These are phyloP conservation scores for Alosa sapidissima DNA, from an alignment of 2,797 vertebrate genomes.

Conservation along the genomic window DNA sequence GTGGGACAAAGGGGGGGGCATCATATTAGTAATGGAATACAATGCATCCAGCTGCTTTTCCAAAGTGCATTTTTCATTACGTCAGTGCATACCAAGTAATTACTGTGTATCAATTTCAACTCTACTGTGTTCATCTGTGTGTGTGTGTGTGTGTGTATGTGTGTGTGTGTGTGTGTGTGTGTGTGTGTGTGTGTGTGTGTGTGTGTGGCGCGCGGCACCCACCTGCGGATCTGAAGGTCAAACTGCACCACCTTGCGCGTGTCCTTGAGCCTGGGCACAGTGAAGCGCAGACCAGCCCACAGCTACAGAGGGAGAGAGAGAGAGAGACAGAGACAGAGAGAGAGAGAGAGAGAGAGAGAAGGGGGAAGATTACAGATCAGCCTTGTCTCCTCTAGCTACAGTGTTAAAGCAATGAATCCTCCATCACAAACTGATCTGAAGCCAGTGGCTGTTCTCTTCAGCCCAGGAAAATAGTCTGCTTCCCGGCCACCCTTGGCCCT, in stretches of 20 bases:
- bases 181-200: background rate
- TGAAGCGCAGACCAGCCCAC: conserved; percentile 88
- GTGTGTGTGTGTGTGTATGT: background rate
- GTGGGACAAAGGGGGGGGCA: conserved; percentile 36
- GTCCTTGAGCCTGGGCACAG: conserved; percentile 83
- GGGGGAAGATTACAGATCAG: background rate
- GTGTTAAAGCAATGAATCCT: background rate
- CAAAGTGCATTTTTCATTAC: background rate
- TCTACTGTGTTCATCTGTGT: background rate
- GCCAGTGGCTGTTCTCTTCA: conserved; percentile 36
- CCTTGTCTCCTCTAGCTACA: background rate
- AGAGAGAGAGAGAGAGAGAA: conserved; percentile 19
- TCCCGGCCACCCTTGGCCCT: background rate
- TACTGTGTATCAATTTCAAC: background rate
- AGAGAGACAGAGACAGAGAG: background rate
- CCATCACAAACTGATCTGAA: background rate
- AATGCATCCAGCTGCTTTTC: background rate
- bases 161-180: background rate
- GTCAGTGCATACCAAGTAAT: background rate
- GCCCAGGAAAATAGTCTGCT: conserved; percentile 13
- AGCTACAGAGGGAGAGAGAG: conserved; percentile 68
- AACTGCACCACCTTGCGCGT: conserved; percentile 84
- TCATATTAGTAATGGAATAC: conserved; percentile 8
- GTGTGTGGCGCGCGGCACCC: conserved; percentile 14
- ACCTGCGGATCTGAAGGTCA: conserved; percentile 92